Conservation (phyloP, 1,140 invertebrate species). For the Ruditapes philippinarum region DNA sequence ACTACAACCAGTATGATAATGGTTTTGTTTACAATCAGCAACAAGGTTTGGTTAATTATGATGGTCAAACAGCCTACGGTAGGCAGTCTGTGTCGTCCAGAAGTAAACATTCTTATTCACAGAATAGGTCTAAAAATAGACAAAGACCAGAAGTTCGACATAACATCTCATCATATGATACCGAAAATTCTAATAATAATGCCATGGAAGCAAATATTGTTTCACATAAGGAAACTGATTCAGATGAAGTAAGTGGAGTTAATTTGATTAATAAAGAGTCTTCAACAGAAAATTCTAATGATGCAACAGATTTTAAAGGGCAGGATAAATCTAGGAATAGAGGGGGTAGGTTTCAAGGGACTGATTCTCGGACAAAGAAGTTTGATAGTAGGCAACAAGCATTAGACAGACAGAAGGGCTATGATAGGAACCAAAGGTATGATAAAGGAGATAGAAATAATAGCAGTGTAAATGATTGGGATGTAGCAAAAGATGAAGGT, state of each 20-base stretch:
- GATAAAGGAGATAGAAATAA: neutral
- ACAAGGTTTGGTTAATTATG: conserved; percentile 25
- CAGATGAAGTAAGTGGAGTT: neutral
- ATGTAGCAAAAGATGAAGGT: neutral
- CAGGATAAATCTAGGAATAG: conserved; percentile 18
- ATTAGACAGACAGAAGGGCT: neutral
- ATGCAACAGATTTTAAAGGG: neutral
- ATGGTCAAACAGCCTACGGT: neutral
- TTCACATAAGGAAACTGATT: neutral
- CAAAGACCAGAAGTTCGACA: conserved; percentile 31
- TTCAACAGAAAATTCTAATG: neutral
- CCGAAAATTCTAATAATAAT: neutral
- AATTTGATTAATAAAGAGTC: conserved; percentile 21
- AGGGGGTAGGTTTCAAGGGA: conserved; percentile 43
- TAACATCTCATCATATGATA: neutral
- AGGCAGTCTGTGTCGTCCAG: neutral
- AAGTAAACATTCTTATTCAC: conserved; percentile 59
- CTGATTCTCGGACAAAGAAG: conserved; percentile 47
- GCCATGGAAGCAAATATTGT: neutral
- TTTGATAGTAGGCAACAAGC: conserved; percentile 23
- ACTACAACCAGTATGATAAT: conserved; percentile 7
- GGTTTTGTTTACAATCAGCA: conserved; percentile 6
- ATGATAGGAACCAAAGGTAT: conserved; percentile 5
- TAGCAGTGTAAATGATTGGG: neutral
- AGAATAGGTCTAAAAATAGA: conserved; percentile 51